phyloP scores from a whole-genome alignment of 2,797 vertebrate species.

The Spatula clypeata region DNA sequence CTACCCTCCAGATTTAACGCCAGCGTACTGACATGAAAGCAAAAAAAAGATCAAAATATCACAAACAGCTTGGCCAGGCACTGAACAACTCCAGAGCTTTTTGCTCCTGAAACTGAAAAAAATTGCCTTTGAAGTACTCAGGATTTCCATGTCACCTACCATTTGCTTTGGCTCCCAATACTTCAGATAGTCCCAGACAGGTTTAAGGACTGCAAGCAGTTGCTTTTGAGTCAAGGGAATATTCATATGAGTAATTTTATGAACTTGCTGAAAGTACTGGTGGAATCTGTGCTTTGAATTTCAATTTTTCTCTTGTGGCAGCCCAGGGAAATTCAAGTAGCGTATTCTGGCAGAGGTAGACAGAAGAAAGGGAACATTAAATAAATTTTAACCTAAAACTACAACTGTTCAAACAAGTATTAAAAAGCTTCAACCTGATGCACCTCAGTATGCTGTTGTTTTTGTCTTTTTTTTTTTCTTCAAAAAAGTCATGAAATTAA shows the following conservation, averaged over 20 bases:
- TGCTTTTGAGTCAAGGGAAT: not conserved
- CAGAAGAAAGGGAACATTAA: not conserved
- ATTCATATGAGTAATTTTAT: conserved; percentile 12
- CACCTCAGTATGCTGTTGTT: not conserved
- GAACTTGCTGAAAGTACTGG: conserved; percentile 28
- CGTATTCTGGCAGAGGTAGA: not conserved
- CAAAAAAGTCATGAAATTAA: conserved; percentile 40
- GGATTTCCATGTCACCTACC: not conserved
- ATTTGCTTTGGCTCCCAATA: fast-evolving
- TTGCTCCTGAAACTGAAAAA: not conserved
- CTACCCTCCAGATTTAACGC: not conserved
- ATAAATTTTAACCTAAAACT: conserved; percentile 41
- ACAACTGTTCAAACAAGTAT: not conserved
- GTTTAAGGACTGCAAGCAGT: not conserved
- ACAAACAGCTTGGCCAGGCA: fast-evolving
- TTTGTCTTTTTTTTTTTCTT: not conserved
- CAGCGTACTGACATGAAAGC: too few species aligned
- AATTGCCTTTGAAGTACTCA: fast-evolving
- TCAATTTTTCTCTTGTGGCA: conserved; percentile 24
- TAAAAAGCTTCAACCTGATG: not conserved
- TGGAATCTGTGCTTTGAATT: conserved; percentile 44
- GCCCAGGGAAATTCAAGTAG: not conserved
- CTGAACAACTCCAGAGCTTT: fast-evolving
- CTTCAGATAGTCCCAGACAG: fast-evolving
- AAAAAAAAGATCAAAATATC: not conserved